These are phyloP conservation scores for Rhysida immarginata DNA, from an alignment of 1,140 invertebrate species.

Conservation along the genomic window DNA sequence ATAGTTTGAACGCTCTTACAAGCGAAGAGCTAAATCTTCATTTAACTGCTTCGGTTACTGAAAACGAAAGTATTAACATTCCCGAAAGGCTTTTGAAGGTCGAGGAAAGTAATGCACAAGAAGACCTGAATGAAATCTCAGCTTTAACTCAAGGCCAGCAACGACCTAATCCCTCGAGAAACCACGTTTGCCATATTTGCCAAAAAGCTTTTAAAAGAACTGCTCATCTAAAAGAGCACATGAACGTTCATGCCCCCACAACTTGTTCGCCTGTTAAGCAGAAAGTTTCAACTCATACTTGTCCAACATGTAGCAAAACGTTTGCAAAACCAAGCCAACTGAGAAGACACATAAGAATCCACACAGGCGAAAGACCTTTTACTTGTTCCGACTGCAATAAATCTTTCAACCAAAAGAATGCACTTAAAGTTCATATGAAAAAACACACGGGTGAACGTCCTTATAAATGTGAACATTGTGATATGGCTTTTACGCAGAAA, in stretches of 20 bases:
- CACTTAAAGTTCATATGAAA: slow-evolving; percentile 30
- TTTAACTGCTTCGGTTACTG: neutral
- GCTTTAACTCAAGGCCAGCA: neutral
- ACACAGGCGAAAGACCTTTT: slow-evolving; percentile 36
- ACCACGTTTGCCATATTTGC: slow-evolving; percentile 17
- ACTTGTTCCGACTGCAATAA: slow-evolving; percentile 34
- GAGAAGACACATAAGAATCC: slow-evolving; percentile 31
- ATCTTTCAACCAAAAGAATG: slow-evolving; percentile 31
- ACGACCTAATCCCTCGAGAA: neutral
- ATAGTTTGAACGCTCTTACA: neutral
- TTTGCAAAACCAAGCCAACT: slow-evolving; percentile 82
- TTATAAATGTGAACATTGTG: slow-evolving; percentile 64
- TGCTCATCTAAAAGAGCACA: slow-evolving; percentile 26
- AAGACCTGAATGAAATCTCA: neutral
- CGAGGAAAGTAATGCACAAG: neutral
- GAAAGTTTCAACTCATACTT: slow-evolving; percentile 35
- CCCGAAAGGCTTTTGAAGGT: slow-evolving; percentile 17
- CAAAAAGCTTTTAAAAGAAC: slow-evolving; percentile 25
- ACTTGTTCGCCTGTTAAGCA: slow-evolving; percentile 3
- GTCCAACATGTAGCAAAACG: slow-evolving; percentile 74
- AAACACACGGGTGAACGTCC: slow-evolving; percentile 62
- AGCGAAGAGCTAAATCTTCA: neutral
- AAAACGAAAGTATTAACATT: neutral
- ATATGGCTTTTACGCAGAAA: slow-evolving; percentile 53
- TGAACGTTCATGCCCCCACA: slow-evolving; percentile 19